Base-by-base conservation (phyloP, 2,888 invertebrate species). In the Noctua pronuba region DNA sequence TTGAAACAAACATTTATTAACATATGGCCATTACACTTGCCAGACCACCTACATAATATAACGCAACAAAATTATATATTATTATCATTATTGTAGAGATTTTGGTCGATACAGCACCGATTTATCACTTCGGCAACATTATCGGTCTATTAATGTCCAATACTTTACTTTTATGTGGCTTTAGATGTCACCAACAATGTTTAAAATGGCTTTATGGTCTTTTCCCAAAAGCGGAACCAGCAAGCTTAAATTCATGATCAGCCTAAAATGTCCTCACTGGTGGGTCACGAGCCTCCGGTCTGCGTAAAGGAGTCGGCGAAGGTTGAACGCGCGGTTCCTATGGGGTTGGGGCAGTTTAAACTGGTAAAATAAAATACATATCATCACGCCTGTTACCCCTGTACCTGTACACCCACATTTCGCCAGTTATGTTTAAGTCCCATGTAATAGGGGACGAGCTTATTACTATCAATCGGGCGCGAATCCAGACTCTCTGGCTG, bases 131-230 rank as follows among this genome's bases (percentile, higher is more conserved):
- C 21, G 10, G 13, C 16, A 31, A 44, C 58, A 75, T 55, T 82
- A 75, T 75, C 55, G 68, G 64, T 75, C 24, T 49, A 67, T 44
- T 80, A 81, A 69, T 44, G 49, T 31, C 41, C 75, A 65, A 70
- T 80, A 80, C 21, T 70, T 75, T 82, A 82, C 52, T 70, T 66
- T 75, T 64, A 74, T 80, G 35, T 58, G 28, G 49, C 46, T 55
- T 68, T 64, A 44, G n/a, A 41, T 49, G 75, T 66, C 76, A 69
- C 44, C 21, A 67, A 44, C n/a, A 44, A n/a, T 24, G 49, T 80
- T 80, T 58, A 38, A 65, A 79, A 80, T 65, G 16, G 55, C 16
- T 72, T 65, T 72, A 58, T 31, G 38, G n/a, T 38, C 1, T 38
- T 55, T 21, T 31, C n/a, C 38, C 28, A 38, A 38, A 55, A 67